A percentile compares a stretch with the other conserved stretches of the same genome.
Conservation (phyloP, 2,113 vertebrate species). For the Gobio gobio region DNA sequence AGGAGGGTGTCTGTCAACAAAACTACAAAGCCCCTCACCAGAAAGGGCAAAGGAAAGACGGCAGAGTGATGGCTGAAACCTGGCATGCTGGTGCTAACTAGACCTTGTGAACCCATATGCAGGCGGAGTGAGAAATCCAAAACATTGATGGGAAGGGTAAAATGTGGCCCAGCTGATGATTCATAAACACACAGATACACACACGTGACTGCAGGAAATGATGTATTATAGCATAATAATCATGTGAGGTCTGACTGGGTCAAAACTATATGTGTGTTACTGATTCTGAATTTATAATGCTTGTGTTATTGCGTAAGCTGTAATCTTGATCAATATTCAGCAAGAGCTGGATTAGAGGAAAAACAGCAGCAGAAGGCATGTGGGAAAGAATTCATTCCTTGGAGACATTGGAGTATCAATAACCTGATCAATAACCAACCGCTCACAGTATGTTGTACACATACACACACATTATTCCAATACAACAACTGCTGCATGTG, state of each 20-base stretch:
- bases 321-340: not conserved
- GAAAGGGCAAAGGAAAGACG: conserved; percentile 50
- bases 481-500: conserved; percentile 17
- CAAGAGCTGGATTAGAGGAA: not conserved
- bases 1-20: conserved; percentile 45
- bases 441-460: conserved; percentile 47
- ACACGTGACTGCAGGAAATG: not conserved
- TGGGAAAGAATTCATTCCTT: conserved; percentile 40
- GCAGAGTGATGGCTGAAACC: conserved; percentile 42
- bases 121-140: conserved; percentile 21
- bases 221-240: not conserved
- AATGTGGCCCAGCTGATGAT: conserved; percentile 4
- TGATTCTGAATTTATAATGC: not conserved
- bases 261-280: not conserved
- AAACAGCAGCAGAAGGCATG: conserved; percentile 41
- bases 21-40: conserved; percentile 57
- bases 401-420: conserved; percentile 53
- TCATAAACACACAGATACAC: not conserved
- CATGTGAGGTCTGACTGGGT: not conserved
- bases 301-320: not conserved
- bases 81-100: conserved; percentile 55
- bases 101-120: conserved; percentile 38
- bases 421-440: conserved; percentile 56
- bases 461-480: not conserved
- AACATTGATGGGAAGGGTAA: conserved; percentile 38